Percentiles rank a stretch among this genome's conserved stretches.
Conservation (phyloP, 2,888 invertebrate species). For the Yponomeuta cagnagella region DNA sequence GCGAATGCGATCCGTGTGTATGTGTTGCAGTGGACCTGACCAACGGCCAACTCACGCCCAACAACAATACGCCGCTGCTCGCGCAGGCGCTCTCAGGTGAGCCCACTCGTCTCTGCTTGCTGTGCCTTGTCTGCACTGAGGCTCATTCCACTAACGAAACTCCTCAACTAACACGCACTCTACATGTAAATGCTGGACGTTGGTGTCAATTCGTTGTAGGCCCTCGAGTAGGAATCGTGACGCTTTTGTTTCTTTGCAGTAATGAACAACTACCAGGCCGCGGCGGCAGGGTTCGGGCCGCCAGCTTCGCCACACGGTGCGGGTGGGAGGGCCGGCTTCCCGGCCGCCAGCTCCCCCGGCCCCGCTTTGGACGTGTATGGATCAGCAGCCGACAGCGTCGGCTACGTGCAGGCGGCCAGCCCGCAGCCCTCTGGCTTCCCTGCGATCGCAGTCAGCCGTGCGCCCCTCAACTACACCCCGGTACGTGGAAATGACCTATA, state of each 20-base stretch:
- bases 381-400: slow-evolving; percentile 91
- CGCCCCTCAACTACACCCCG: slow-evolving; percentile 95
- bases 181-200: slow-evolving; percentile 13
- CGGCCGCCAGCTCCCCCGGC: slow-evolving; percentile 94
- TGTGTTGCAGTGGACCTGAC: slow-evolving; percentile 93
- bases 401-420: slow-evolving; percentile 97
- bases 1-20: slow-evolving; percentile 78
- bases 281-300: slow-evolving; percentile 86
- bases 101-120: slow-evolving; percentile 34
- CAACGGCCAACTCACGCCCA: slow-evolving; percentile 96
- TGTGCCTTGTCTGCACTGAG: slow-evolving; percentile 3
- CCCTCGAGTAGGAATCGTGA: slow-evolving; percentile 10
- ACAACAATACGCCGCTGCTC: slow-evolving; percentile 96
- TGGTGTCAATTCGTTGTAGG: slow-evolving; percentile 12
- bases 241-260: slow-evolving; percentile 74
- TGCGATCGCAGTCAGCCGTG: slow-evolving; percentile 94
- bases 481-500: slow-evolving; percentile 71
- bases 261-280: slow-evolving; percentile 97
- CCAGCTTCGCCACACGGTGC: slow-evolving; percentile 88
- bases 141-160: background rate
- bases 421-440: slow-evolving; percentile 98
- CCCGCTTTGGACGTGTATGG: slow-evolving; percentile 95
- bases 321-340: slow-evolving; percentile 86
- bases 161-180: slow-evolving; percentile 7
- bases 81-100: slow-evolving; percentile 97